Base-by-base conservation (phyloP, 2,888 invertebrate species). In the Torymus tubicola region DNA sequence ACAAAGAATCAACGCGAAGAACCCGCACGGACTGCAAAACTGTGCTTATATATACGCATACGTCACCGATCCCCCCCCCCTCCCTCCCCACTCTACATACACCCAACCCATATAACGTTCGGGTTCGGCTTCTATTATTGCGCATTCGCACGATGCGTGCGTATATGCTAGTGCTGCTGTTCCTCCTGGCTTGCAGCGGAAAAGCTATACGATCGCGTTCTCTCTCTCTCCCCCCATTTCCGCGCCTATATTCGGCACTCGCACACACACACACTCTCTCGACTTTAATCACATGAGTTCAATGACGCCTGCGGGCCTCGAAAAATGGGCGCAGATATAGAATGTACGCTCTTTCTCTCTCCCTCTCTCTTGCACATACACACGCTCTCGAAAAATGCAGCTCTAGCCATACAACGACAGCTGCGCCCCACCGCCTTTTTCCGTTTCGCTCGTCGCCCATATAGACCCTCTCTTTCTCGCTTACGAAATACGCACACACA, bases 341-440 rank as follows among this genome's bases (percentile, higher is more conserved):
- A 60, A 61, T 55, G 72, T 61, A 64, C 69, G 53, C 16, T 63
- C 57, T 68, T 13, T 71, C 68, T 18, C 53, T 64, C 53, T 13
- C 71, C 75, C 21, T 67, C 31, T 68, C 60, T 63, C 63, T 60
- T 3, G 61, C 14, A 11, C 21, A 21, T 2, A 21, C 21, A 21
- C 21, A 21, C 21, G 2, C 21, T 21, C 18, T 70, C 75, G n/a
- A 60, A 80, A 79, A 80, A 80, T 80, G 80, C 80, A 79, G 67
- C 64, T 63, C 64, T 63, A 11, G 50, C 31, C 31, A 31, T 31
- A 31, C 4, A 64, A 60, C 74, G 79, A 75, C 80, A 76, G 80
- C 80, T 76, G 76, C 75, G 69, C 80, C 57, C 60, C 31, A 55
- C 11, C 55, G 14, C 55, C 61, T 78, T 78, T 78, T 70, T 72